These are phyloP conservation scores for Turdus rufiventris DNA, from an alignment of 2,113 vertebrate genomes.

Conservation along the genomic window DNA sequence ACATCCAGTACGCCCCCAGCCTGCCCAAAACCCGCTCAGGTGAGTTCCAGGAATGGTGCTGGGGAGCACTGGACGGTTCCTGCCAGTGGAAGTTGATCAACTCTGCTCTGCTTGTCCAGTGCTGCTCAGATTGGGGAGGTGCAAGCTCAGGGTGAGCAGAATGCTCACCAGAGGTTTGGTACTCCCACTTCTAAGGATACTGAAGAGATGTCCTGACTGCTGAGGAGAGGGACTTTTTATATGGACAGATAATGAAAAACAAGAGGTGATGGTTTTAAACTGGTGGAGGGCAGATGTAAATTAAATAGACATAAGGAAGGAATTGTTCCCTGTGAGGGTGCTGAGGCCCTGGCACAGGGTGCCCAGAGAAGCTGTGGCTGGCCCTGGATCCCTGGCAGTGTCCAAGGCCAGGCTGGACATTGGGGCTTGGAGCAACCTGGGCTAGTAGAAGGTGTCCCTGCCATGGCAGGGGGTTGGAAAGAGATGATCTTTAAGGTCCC, in stretches of 20 bases:
- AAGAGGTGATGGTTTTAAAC: neutral
- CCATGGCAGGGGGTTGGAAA: neutral
- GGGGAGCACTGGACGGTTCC: neutral
- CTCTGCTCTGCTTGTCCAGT: neutral
- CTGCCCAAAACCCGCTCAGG: constrained; percentile 98
- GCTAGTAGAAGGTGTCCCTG: neutral
- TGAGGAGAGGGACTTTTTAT: neutral
- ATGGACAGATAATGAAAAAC: neutral
- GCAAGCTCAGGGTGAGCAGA: neutral
- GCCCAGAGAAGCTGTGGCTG: neutral
- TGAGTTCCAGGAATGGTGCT: constrained; percentile 30
- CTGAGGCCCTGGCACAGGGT: neutral
- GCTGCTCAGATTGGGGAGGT: neutral
- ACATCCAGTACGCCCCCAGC: constrained; percentile 91
- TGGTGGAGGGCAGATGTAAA: neutral
- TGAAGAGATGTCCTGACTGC: neutral
- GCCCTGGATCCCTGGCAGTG: neutral
- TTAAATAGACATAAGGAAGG: neutral
- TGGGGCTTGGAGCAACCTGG: accelerated
- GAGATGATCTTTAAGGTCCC: neutral
- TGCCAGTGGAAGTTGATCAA: neutral
- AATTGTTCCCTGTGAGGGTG: neutral
- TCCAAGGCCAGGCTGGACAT: neutral
- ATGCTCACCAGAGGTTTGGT: neutral
- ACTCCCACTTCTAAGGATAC: neutral